phyloP scores from a whole-genome alignment of 37 sponge, comb jelly and placozoan species.

The Beroe ovata region DNA sequence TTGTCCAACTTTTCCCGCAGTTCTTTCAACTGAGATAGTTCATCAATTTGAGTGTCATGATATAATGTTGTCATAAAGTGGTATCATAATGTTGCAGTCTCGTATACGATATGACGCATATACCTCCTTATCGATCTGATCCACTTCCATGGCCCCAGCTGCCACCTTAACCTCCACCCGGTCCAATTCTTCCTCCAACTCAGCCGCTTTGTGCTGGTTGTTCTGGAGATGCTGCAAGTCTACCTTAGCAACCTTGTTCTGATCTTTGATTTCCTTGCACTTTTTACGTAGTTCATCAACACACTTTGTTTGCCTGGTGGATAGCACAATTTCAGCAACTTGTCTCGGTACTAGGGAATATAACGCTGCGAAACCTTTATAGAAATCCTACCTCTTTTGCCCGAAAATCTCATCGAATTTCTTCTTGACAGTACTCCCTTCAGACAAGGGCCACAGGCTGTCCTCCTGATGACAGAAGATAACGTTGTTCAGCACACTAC shows the following conservation, averaged over 20 bases:
- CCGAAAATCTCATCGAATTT: conserved; percentile 99
- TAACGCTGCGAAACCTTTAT: background rate
- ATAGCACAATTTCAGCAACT: background rate
- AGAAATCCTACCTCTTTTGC: conserved; percentile 41
- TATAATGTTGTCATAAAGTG: no score
- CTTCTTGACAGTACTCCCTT: conserved; percentile 85
- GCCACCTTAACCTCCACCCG: background rate
- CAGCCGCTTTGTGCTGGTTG: conserved; percentile 76
- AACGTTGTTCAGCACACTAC: conserved; percentile 88
- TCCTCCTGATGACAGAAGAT: conserved; percentile 99
- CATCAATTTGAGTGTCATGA: no score
- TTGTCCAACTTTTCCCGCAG: conserved; percentile 69
- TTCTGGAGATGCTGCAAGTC: conserved; percentile 76
- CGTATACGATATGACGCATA: no score
- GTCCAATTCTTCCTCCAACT: conserved; percentile 69
- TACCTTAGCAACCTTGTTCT: conserved; percentile 59
- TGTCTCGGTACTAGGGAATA: background rate
- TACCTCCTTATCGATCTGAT: conserved; percentile 1
- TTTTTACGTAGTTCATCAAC: conserved; percentile 23
- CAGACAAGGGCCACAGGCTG: conserved; percentile 91
- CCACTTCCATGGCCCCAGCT: background rate
- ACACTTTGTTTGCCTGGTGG: conserved; percentile 9
- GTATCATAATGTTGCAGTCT: no score
- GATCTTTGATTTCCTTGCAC: conserved; percentile 23
- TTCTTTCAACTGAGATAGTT: conserved; percentile 68